Evolutionary conservation across 1,140 invertebrate species (phyloP).

Genomic region (Penaeus indicus): DNA sequence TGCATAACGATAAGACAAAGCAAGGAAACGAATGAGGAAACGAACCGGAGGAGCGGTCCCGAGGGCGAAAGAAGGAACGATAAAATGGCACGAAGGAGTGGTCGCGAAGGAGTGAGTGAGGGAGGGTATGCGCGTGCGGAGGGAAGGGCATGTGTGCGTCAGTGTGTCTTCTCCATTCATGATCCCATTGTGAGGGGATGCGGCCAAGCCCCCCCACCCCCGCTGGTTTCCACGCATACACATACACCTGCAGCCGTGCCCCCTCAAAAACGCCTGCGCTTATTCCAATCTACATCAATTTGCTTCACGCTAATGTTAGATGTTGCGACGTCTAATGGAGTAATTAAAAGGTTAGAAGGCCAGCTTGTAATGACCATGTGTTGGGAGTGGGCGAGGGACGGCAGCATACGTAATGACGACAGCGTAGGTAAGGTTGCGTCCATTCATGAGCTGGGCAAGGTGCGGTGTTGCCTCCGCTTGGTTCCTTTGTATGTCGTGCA

Average conservation of each 20-base stretch:
- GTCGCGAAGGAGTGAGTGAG: neutral
- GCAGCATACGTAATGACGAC: conserved; percentile 5
- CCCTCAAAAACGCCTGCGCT: neutral
- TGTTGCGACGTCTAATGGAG: neutral
- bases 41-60: too few relatives aligned
- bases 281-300: neutral
- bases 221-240: too few relatives aligned
- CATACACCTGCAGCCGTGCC: too few relatives aligned
- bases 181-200: conserved; percentile 22
- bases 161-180: conserved; percentile 21
- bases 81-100: too few relatives aligned
- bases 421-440: conserved; percentile 27
- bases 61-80: too few relatives aligned
- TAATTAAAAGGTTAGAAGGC: conserved; percentile 36
- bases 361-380: conserved; percentile 16
- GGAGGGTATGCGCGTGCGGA: neutral
- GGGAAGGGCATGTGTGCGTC: neutral
- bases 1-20: too few relatives aligned
- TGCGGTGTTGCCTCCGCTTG: conserved; percentile 12
- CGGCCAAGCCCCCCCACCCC: neutral
- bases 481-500: too few relatives aligned
- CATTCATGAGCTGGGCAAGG: conserved; percentile 24
- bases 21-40: too few relatives aligned
- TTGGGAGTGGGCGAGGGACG: neutral
- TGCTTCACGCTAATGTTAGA: neutral